Percentiles rank a stretch among this genome's conserved stretches.
Evolutionary conservation across 2,888 invertebrate genomes (phyloP).

Genomic region (Deilephila elpenor): DNA sequence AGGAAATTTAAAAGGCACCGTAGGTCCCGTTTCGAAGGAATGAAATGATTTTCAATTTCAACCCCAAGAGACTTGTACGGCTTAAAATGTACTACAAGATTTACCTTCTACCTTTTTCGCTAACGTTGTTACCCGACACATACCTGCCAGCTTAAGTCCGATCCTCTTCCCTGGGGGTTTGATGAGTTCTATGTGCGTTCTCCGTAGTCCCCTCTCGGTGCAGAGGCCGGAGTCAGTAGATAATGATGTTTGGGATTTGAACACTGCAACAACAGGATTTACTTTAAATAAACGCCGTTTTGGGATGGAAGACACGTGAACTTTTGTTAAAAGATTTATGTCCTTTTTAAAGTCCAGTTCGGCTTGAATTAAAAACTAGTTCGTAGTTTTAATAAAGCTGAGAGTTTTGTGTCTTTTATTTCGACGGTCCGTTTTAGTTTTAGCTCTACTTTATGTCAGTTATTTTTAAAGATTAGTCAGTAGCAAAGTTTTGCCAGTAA

Average conservation of each 20-base stretch:
- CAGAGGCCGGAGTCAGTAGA: slow-evolving; percentile 82
- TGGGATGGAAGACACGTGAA: background rate
- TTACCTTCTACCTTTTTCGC: slow-evolving; percentile 24
- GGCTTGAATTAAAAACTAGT: background rate
- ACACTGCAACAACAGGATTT: slow-evolving; percentile 64
- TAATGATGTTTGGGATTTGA: slow-evolving; percentile 79
- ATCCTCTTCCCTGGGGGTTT: slow-evolving; percentile 83
- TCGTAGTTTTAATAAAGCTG: background rate
- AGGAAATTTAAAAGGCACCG: background rate
- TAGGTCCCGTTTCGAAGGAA: background rate
- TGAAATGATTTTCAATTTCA: slow-evolving; percentile 18
- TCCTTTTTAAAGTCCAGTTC: background rate
- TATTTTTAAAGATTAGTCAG: too few species aligned
- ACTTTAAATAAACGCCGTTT: slow-evolving; percentile 14
- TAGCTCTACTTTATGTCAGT: background rate
- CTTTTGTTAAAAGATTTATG: slow-evolving; percentile 1
- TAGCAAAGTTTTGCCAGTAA: too few species aligned
- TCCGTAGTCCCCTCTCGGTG: slow-evolving; percentile 74
- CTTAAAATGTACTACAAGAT: slow-evolving; percentile 24
- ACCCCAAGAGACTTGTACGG: slow-evolving; percentile 14
- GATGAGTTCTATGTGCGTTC: slow-evolving; percentile 82
- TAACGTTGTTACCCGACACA: slow-evolving; percentile 38
- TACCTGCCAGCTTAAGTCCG: slow-evolving; percentile 86
- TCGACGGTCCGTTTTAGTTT: background rate
- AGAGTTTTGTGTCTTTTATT: background rate